A percentile compares a stretch with the other conserved stretches of the same genome.
Conservation (phyloP, 1,140 invertebrate genomes). For the Dendrolimus punctatus region DNA sequence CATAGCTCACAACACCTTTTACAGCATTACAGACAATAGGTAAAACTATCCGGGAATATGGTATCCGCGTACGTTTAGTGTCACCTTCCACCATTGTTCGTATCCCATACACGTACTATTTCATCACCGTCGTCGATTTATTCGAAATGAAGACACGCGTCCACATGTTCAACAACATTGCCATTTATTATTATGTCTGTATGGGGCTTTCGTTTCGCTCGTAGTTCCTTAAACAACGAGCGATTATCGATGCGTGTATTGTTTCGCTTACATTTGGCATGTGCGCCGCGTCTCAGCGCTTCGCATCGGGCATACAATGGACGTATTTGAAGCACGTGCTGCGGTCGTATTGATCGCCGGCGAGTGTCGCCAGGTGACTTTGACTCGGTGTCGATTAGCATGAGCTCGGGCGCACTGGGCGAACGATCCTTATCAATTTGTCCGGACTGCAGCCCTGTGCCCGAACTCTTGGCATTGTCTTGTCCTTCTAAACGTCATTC, state of each 20-base stretch:
- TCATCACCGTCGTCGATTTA: constrained; percentile 41
- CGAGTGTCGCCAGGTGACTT: constrained; percentile 43
- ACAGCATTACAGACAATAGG: not conserved
- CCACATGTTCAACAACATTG: constrained; percentile 39
- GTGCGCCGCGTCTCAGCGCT: constrained; percentile 42
- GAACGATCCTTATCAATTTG: constrained; percentile 52
- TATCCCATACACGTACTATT: constrained; percentile 37
- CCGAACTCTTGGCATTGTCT: constrained; percentile 37
- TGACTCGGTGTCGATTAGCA: constrained; percentile 46
- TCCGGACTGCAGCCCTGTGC: constrained; percentile 28
- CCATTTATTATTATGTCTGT: constrained; percentile 39
- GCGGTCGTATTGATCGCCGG: constrained; percentile 42
- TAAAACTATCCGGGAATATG: constrained; percentile 9
- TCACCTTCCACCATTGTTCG: constrained; percentile 42
- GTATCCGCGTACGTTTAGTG: constrained; percentile 22
- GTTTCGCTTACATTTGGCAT: constrained; percentile 51
- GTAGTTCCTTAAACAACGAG: constrained; percentile 36
- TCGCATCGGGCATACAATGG: constrained; percentile 59
- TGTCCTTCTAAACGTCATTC: constrained; percentile 32
- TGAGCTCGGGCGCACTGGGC: constrained; percentile 27
- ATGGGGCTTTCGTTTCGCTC: constrained; percentile 37
- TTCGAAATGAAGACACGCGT: constrained; percentile 44
- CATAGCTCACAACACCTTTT: not conserved
- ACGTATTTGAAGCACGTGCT: constrained; percentile 53
- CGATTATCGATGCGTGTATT: constrained; percentile 53